Conservation (phyloP, 1,140 invertebrate genomes). For the Limonius californicus region DNA sequence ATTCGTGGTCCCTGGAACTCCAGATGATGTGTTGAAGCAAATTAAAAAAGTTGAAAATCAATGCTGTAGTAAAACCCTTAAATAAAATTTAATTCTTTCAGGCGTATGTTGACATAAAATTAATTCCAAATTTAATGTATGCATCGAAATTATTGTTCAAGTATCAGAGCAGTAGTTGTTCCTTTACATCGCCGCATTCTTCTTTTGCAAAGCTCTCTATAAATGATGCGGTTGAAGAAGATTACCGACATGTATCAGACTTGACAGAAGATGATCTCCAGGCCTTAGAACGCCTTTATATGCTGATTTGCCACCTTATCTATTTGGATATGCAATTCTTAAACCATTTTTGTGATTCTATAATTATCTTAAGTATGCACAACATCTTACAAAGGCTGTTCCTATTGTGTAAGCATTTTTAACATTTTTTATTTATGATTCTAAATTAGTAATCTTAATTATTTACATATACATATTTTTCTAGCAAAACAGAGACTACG, state of each 20-base stretch:
- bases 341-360: slow-evolving; percentile 71
- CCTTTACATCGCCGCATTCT: too few species aligned
- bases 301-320: slow-evolving; percentile 68
- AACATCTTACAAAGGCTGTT: slow-evolving; percentile 54
- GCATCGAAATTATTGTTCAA: slow-evolving; percentile 63
- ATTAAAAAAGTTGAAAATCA: slow-evolving; percentile 56
- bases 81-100: slow-evolving; percentile 30
- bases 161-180: slow-evolving; percentile 42
- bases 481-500: slow-evolving; percentile 57
- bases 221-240: too few species aligned
- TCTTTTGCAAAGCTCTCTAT: too few species aligned
- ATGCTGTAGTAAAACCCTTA: too few species aligned
- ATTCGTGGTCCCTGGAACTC: slow-evolving; percentile 57
- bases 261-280: slow-evolving; percentile 58
- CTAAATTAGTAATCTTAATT: too few species aligned
- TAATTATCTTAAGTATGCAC: slow-evolving; percentile 62
- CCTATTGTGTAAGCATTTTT: slow-evolving; percentile 46
- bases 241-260: slow-evolving; percentile 45
- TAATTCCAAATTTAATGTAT: slow-evolving; percentile 73
- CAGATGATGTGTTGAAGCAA: slow-evolving; percentile 53
- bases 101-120: slow-evolving; percentile 70
- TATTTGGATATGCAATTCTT: slow-evolving; percentile 67
- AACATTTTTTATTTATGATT: slow-evolving; percentile 26
- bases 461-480: too few species aligned
- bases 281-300: slow-evolving; percentile 62